Evolutionary conservation across 2,797 vertebrate species (phyloP), one percentile per base, ranked within the genome.

Genomic region (Neosilurus hyrtlii): DNA sequence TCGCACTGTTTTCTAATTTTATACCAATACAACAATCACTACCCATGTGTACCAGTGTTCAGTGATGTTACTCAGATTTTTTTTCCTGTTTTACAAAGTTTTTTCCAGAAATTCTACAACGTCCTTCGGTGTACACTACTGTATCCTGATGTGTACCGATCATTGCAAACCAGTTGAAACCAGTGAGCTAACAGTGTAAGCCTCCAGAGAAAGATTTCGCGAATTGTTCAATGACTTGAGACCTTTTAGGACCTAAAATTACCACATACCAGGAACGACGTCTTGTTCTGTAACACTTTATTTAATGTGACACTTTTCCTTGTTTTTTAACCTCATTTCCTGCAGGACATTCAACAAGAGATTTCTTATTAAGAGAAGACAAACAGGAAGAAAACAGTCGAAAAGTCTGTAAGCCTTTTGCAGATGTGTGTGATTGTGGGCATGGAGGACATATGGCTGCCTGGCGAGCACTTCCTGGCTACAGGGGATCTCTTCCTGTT

Each of bases 391-490:
- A 54, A 75, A 35, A 52, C 65, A 75, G 14, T 67, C 78, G 70
- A 20, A 78, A 68, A 81, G 12, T 63, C 30, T 71, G 20, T 35
- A 6, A 9, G 37, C 56, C 22, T 24, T 7, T 62, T 71, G 56
- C 56, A 82, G 43, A 59, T 61, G 80, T 63, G 79, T 72, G 66
- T 49, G 49, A 84, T 70, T 37, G 56, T 7, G 56, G 9, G 8
- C 76, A 66, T 72, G 66, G 57, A 81, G 79, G 82, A 79, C 56
- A 67, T 77, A 70, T 82, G 78, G 68, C 65, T 72, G 65, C 56
- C 59, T 86, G 68, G 72, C 83, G 73, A 81, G 57, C 26, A 43
- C 65, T 86, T 88, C 86, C 87, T 86, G 83, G 57, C 82, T 83
- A 75, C 77, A 79, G 86, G 87, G 80, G 11, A 81, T 70, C 67